Evolutionary conservation across 2,797 vertebrate genomes (phyloP).

Genomic region (Sandelia bainsii): DNA sequence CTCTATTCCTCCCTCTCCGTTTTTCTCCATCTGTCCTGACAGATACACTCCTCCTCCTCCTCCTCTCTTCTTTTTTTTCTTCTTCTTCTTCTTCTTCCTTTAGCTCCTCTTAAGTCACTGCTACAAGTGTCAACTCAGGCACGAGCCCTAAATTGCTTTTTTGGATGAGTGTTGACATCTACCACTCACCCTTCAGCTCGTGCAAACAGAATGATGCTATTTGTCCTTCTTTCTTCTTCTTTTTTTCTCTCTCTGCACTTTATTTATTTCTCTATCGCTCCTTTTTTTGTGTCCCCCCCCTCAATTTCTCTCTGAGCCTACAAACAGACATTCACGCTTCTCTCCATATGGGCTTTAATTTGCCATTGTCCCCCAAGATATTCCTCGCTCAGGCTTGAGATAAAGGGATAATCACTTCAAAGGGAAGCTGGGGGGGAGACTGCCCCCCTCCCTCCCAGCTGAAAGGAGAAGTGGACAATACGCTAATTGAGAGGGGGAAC

Average conservation of each 20-base stretch:
- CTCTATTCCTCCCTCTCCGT: constrained; percentile 53
- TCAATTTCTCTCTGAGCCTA: constrained; percentile 67
- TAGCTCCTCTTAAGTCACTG: constrained; percentile 62
- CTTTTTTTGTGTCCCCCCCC: constrained; percentile 17
- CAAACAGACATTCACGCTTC: constrained; percentile 90
- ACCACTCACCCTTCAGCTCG: constrained; percentile 58
- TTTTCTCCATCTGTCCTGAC: constrained; percentile 65
- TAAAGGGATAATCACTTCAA: constrained; percentile 99
- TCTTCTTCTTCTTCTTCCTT: constrained; percentile 32
- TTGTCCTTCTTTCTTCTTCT: constrained; percentile 32
- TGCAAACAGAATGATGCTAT: constrained; percentile 67
- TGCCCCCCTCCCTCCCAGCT: constrained; percentile 85
- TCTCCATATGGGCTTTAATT: constrained; percentile 89
- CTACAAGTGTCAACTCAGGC: constrained; percentile 79
- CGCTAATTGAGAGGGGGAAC: constrained; percentile 98
- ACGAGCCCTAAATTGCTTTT: constrained; percentile 74
- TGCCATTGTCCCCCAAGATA: constrained; percentile 92
- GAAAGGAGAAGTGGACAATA: constrained; percentile 96
- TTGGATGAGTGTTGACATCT: constrained; percentile 68
- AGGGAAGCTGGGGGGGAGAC: constrained; percentile 90
- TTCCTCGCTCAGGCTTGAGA: constrained; percentile 96
- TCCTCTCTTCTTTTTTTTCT: background rate
- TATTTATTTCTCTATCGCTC: constrained; percentile 67
- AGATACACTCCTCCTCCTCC: constrained; percentile 32
- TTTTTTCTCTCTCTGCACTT: constrained; percentile 4